phyloP scores from a whole-genome alignment of 2,113 vertebrate species.

The Cyanocitta stelleri region DNA sequence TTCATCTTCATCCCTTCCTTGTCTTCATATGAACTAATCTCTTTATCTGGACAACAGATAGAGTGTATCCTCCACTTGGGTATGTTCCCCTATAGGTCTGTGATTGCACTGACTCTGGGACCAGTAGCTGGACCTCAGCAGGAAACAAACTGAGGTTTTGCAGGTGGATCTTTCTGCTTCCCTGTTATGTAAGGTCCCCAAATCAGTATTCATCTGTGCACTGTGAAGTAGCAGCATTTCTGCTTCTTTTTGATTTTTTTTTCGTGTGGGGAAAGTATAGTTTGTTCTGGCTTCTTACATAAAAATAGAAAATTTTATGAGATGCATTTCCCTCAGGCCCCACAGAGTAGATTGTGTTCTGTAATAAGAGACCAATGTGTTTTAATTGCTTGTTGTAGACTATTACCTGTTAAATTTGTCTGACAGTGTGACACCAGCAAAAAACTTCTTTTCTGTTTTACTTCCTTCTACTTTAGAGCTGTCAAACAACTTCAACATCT shows the following conservation, averaged over 20 bases:
- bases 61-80: not conserved
- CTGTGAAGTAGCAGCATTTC: not conserved
- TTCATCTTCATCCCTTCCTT: not conserved
- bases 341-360: not conserved
- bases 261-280: not conserved
- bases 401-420: conserved; percentile 18
- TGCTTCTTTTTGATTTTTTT: not conserved
- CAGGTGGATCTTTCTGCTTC: not conserved
- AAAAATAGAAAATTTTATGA: conserved; percentile 19
- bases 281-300: not conserved
- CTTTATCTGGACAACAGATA: not conserved
- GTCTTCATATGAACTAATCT: not conserved
- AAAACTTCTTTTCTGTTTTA: conserved; percentile 5
- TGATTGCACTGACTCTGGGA: not conserved
- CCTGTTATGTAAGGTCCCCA: not conserved
- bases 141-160: not conserved
- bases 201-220: not conserved
- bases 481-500: not conserved
- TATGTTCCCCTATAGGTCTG: not conserved
- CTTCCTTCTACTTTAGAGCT: conserved; percentile 5
- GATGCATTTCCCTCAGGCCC: not conserved
- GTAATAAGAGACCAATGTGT: not conserved
- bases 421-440: not conserved
- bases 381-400: conserved; percentile 36
- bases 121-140: not conserved